Base-by-base conservation (phyloP, 2,797 vertebrate species). In the Phrynocephalus forsythii region DNA sequence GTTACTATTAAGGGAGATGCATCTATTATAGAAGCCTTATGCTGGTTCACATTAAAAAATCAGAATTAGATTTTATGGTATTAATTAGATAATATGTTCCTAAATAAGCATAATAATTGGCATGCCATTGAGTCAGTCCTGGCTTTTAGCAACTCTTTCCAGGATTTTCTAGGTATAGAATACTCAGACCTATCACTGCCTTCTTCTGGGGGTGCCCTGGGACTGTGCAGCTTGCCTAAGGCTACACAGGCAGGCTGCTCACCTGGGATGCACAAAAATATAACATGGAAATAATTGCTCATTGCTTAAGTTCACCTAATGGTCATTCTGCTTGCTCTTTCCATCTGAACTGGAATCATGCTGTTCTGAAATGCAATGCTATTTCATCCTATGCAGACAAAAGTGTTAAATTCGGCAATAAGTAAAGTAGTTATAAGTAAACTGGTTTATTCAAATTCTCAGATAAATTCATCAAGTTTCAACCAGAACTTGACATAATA, bases 301-400 rank as follows among this genome's bases (percentile, higher is more conserved):
- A 5, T 81, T 91, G 15, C 89, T 0, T 71, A 92, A 94, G 93
- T 93, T 93, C 94, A 91, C 88, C 95, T 96, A 67, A 91, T 90
- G 95, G 86, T 91, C 5, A 0, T 84, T 92, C 75, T 92, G 33
- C 73, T 81, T 81, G 48, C 38, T 69, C 30, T 50, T 44, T 13
- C 0, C 0, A 0, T 33, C 79, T 84, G 28, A 78, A 69, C 13
- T 16, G 67, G 24, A 66, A 73, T 60, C 48, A 33, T 38, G 28
- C 22, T 86, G 28, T 86, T 72, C 48, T 71, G 11, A 56, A 56
- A 5, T 63, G 0, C 30, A 48, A 44, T 76, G 38, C 1, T 20
- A 30, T 8, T 28, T 63, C 28, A 75, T 84, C 26, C 52, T 44
- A 26, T 13, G 16, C 60, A 48, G 18, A 22, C 52, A 79, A 28